Base-by-base conservation (phyloP, 2,113 vertebrate species). In the Diphyllodes magnificus region DNA sequence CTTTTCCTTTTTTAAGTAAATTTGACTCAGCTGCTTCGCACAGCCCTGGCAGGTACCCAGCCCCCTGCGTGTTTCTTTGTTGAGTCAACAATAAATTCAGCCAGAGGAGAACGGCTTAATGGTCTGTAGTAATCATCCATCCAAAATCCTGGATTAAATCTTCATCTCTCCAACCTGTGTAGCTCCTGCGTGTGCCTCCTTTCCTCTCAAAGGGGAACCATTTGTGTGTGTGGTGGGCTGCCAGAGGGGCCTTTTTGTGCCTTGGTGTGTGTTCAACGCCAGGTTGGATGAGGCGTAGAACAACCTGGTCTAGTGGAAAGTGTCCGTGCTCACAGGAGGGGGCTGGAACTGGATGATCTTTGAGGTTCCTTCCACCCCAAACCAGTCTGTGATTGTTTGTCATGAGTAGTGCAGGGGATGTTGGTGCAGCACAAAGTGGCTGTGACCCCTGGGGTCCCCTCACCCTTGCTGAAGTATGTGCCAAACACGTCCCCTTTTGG, bases 71-170 rank as follows among this genome's bases (percentile, higher is more conserved):
- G 75, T 88, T 59, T 42, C 70, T 86, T 92, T 86, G 86, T 93
- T 92, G 56, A 86, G 31, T 88, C 86, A 94, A 88, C 80, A 94
- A 27, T 44, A 93, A 88, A 84, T 84, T 44, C 44, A 88, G 72
- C 47, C 72, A 88, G 80, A 70, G 44, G 31, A 91, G 65, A 90
- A 40, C 20, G 65, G 65, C 42, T 92, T 94, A 88, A 86, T 75
- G n/a, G 47, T 60, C 47, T 75, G 16, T 63, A 60, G 80, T 84
- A 92, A 81, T 91, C 56, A 73, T 53, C 54, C 47, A 39, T 54
- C 85, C 82, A 90, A 90, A 90, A 82, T 75, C 49, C 42, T 79
- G 42, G 44, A 27, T 64, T 49, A 63, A 83, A 83, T 63, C 30
- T 63, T 75, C 15, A 35, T 73, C 11, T n/a, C 16, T 88, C 27